phyloP scores from a whole-genome alignment of 2,113 vertebrate genomes.

The Strigops habroptila region DNA sequence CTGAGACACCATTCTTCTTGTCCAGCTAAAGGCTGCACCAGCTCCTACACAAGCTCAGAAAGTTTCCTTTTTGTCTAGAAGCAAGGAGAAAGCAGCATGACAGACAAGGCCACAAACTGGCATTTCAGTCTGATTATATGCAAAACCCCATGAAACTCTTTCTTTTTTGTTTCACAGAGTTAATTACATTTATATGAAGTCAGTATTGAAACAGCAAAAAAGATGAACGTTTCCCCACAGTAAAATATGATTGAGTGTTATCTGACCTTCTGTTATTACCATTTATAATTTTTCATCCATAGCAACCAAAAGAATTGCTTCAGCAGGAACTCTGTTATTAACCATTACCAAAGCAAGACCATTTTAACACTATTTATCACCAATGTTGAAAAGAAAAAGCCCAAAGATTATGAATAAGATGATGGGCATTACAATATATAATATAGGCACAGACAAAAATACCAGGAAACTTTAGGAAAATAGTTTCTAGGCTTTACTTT shows the following conservation, averaged over 20 bases:
- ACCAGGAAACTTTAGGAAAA: not conserved
- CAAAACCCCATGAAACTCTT: not conserved
- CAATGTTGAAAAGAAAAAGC: not conserved
- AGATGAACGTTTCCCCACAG: not conserved
- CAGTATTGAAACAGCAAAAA: not conserved
- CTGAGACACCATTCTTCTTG: not conserved
- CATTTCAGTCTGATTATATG: not conserved
- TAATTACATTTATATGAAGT: not conserved
- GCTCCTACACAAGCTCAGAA: not conserved
- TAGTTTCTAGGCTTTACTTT: not conserved
- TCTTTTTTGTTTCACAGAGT: not conserved
- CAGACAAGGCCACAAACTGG: not conserved
- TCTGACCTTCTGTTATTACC: not conserved
- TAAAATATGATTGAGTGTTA: not conserved
- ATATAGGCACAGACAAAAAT: not conserved
- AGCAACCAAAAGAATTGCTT: not conserved
- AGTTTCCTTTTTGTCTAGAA: not conserved
- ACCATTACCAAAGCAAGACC: not conserved
- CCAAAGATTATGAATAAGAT: not conserved
- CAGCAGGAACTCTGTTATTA: not conserved
- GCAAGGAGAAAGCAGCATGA: not conserved
- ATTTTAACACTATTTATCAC: not conserved
- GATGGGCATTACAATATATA: not conserved
- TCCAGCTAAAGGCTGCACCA: not conserved
- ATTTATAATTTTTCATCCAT: not conserved